Conservation (phyloP, 2,888 invertebrate species). For the Dusona sp. region DNA sequence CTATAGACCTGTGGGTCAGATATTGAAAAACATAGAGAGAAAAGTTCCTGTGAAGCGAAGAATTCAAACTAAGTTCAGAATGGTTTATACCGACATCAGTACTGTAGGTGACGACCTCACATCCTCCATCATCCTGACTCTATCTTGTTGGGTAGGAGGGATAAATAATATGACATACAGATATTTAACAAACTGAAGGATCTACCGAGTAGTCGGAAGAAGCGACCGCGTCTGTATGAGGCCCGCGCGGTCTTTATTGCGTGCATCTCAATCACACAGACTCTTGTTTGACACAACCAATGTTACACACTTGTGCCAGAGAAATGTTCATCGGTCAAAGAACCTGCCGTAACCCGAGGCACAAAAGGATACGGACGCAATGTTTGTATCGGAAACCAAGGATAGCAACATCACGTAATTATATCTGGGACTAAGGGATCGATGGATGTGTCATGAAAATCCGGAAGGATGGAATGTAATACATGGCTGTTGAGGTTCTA, state of each 20-base stretch:
- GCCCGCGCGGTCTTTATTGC: no score
- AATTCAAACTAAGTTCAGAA: slow-evolving; percentile 72
- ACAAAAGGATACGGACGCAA: slow-evolving; percentile 21
- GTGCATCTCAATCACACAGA: background rate
- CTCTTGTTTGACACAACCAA: slow-evolving; percentile 7
- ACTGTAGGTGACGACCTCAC: background rate
- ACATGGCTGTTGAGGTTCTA: background rate
- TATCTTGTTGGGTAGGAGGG: background rate
- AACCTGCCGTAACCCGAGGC: slow-evolving; percentile 31
- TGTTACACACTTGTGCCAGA: slow-evolving; percentile 8
- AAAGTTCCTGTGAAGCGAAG: slow-evolving; percentile 69
- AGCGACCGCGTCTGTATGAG: no score
- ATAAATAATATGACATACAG: background rate
- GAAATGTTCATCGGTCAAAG: slow-evolving; percentile 68
- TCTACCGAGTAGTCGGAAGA: background rate
- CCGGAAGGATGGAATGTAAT: background rate
- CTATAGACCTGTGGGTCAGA: slow-evolving; percentile 79
- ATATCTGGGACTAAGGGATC: background rate
- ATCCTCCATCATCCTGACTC: background rate
- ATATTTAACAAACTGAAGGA: slow-evolving; percentile 10
- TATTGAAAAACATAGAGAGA: background rate
- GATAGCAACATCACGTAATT: slow-evolving; percentile 6
- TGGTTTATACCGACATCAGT: slow-evolving; percentile 30
- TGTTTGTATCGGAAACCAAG: slow-evolving; percentile 19
- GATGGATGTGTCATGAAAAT: background rate